Conservation (phyloP, 2,888 invertebrate genomes). For the Athalia circularis region DNA sequence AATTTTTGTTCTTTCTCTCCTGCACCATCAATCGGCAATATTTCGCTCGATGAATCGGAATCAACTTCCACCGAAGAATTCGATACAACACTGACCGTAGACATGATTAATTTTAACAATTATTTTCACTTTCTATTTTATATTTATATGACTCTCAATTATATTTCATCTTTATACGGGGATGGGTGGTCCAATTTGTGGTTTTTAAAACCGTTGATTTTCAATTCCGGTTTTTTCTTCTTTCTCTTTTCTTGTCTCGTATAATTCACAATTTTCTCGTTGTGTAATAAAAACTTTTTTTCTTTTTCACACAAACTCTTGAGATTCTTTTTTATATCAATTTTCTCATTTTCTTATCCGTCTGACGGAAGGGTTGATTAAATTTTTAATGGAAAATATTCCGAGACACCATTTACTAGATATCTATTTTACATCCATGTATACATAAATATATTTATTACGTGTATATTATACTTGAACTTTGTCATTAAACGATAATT, state of each 20-base stretch:
- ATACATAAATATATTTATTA: constrained; percentile 50
- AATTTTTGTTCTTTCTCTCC: constrained; percentile 72
- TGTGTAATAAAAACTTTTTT: background rate
- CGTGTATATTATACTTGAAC: constrained; percentile 20
- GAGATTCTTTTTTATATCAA: constrained; percentile 1
- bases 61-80: constrained; percentile 73
- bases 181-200: background rate
- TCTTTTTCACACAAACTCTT: constrained; percentile 11
- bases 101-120: constrained; percentile 58
- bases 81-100: constrained; percentile 71
- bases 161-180: background rate
- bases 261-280: background rate
- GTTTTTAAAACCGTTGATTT: background rate
- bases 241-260: background rate
- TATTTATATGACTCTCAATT: background rate
- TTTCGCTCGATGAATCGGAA: constrained; percentile 70
- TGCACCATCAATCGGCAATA: constrained; percentile 58
- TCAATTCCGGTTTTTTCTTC: background rate
- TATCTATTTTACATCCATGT: constrained; percentile 48
- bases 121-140: too few relatives aligned
- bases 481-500: constrained; percentile 29
- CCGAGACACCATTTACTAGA: constrained; percentile 38
- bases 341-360: constrained; percentile 28
- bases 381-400: constrained; percentile 47
- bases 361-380: constrained; percentile 16